These are phyloP conservation scores for Oryzias curvinotus DNA, from an alignment of 2,113 vertebrate genomes.

Conservation along the genomic window DNA sequence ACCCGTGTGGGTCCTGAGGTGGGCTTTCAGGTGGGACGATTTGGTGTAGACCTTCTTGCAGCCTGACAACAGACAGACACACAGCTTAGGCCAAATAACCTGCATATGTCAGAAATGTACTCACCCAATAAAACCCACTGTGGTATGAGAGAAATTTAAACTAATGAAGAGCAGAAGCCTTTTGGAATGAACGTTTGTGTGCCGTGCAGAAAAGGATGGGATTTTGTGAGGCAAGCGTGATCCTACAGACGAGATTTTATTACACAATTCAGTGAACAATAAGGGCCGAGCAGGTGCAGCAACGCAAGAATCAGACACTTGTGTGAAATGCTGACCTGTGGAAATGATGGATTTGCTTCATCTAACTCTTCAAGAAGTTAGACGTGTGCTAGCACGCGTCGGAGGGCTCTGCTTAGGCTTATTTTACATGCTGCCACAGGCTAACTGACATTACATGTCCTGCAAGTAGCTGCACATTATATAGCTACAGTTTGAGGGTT, in stretches of 20 bases:
- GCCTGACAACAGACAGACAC: slow-evolving; percentile 59
- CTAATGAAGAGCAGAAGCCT: slow-evolving; percentile 54
- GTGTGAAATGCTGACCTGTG: slow-evolving; percentile 17
- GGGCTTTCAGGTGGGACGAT: slow-evolving; percentile 74
- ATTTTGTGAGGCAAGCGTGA: no score
- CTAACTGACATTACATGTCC: slow-evolving; percentile 53
- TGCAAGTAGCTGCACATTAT: slow-evolving; percentile 70
- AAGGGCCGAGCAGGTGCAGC: slow-evolving; percentile 16
- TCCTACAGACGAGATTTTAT: no score
- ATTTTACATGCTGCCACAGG: slow-evolving; percentile 63
- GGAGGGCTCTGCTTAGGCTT: slow-evolving; percentile 50
- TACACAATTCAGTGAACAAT: no score
- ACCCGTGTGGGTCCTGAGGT: slow-evolving; percentile 76
- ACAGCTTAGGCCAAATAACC: slow-evolving; percentile 40
- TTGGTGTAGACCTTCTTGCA: slow-evolving; percentile 78
- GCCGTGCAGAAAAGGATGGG: no score
- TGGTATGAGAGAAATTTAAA: slow-evolving; percentile 48
- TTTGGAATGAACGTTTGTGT: slow-evolving; percentile 22
- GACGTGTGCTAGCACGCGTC: slow-evolving; percentile 55
- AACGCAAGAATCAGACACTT: slow-evolving; percentile 19
- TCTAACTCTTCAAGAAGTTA: slow-evolving; percentile 45
- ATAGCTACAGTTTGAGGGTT: slow-evolving; percentile 14
- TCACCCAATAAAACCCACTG: slow-evolving; percentile 46
- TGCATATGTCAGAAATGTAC: slow-evolving; percentile 48
- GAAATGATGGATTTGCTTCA: slow-evolving; percentile 49